phyloP scores from a whole-genome alignment of 2,888 invertebrate species.

The Microctonus aethiopoides region DNA sequence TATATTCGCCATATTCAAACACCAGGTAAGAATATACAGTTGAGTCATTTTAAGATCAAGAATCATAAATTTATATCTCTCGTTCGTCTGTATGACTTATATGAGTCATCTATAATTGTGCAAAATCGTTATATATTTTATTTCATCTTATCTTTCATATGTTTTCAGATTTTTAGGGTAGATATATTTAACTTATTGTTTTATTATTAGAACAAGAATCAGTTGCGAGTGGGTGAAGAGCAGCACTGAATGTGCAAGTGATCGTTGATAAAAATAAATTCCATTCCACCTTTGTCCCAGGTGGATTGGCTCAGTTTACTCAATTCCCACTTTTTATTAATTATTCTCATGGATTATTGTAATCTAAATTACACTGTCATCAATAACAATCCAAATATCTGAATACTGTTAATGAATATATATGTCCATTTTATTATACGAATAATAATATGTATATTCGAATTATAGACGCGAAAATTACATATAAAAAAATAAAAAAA shows the following conservation, averaged over 20 bases:
- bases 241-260: background rate
- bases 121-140: background rate
- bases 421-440: no score
- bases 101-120: background rate
- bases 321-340: background rate
- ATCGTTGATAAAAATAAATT: conserved; percentile 4
- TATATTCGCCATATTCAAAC: conserved; percentile 9
- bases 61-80: background rate
- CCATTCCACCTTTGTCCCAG: background rate
- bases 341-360: background rate
- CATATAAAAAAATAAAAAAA: background rate
- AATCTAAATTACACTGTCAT: background rate
- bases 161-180: background rate
- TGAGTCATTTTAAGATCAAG: background rate
- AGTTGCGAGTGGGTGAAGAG: background rate
- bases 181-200: background rate
- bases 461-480: background rate
- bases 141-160: background rate
- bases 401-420: background rate
- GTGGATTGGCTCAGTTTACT: background rate
- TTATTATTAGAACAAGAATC: conserved; percentile 7
- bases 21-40: conserved; percentile 13
- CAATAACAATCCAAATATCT: background rate
- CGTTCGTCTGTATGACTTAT: background rate
- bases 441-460: no score